Evolutionary conservation across 1,140 invertebrate genomes (phyloP).

Genomic region (Melanaphis sacchari): DNA sequence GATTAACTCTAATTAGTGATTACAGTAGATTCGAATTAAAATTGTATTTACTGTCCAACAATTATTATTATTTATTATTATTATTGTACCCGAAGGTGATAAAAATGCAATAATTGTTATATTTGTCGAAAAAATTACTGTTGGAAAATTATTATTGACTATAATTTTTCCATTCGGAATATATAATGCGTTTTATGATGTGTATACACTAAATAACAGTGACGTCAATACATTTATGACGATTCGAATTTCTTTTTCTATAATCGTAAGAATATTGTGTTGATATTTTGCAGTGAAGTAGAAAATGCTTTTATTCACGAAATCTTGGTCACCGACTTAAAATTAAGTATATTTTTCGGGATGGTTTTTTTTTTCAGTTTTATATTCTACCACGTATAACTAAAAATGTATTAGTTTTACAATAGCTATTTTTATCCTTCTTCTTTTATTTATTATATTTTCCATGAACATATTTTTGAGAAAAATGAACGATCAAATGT

Average conservation of each 20-base stretch:
- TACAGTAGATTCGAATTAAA: not conserved
- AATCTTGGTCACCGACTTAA: not conserved
- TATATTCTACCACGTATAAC: not conserved
- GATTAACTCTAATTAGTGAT: not conserved
- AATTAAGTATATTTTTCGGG: not conserved
- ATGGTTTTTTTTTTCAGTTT: not conserved
- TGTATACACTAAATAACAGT: not conserved
- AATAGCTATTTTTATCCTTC: not conserved
- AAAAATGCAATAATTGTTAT: not conserved
- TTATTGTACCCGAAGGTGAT: not conserved
- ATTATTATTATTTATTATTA: slow-evolving; percentile 8
- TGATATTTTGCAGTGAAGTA: not conserved
- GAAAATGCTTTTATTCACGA: not conserved
- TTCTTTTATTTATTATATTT: not conserved
- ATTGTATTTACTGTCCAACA: not conserved
- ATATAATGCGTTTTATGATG: not conserved
- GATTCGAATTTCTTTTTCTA: not conserved
- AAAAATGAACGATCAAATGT: not conserved
- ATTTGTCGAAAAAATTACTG: not conserved
- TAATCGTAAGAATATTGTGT: not conserved
- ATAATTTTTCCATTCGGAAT: not conserved
- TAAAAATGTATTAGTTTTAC: not conserved
- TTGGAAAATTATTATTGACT: not conserved
- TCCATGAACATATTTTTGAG: not conserved
- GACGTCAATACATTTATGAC: not conserved